Evolutionary conservation across 2,113 vertebrate genomes (phyloP).

Genomic region (Neolamprologus modestus): DNA sequence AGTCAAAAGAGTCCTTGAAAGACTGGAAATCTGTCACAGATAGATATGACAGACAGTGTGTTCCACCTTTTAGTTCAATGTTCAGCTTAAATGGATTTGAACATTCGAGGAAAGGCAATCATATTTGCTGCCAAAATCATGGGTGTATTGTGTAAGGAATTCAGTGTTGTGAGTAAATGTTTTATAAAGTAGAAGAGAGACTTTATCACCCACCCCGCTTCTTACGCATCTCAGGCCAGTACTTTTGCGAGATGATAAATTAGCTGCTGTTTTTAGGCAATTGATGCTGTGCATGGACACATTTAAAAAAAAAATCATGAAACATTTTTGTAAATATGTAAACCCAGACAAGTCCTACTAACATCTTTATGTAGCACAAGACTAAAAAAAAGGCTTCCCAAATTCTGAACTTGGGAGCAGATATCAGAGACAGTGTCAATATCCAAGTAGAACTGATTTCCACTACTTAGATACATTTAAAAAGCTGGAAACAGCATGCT

Average conservation of each 20-base stretch:
- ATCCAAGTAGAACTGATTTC: background rate
- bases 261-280: background rate
- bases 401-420: accelerated
- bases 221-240: background rate
- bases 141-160: background rate
- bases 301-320: background rate
- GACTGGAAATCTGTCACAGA: background rate
- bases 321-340: background rate
- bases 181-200: background rate
- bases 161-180: accelerated
- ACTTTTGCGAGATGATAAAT: background rate
- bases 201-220: accelerated
- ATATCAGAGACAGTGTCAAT: background rate
- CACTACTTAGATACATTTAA: background rate
- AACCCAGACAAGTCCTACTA: background rate
- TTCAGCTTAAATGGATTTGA: background rate
- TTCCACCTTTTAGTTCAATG: background rate
- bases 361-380: background rate
- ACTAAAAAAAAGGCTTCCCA: background rate
- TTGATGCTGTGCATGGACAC: background rate
- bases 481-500: background rate
- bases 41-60: background rate
- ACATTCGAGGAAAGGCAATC: background rate
- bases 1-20: background rate
- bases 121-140: background rate